Evolutionary conservation across 1,140 invertebrate genomes (phyloP).

Genomic region (Thaumetopoea pityocampa): DNA sequence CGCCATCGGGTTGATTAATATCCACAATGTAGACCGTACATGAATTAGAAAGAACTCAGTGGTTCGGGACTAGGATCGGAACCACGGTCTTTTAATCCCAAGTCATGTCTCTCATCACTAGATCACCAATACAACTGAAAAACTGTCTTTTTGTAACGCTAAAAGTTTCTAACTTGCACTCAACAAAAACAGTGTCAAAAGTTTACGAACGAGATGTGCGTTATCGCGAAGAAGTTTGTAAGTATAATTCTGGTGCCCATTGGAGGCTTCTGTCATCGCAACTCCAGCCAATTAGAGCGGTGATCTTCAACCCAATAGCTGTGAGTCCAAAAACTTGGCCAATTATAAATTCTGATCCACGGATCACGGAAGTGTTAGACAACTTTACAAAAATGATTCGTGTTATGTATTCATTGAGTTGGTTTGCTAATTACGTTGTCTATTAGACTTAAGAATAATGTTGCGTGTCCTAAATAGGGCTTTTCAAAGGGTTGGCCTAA

Average conservation of each 20-base stretch:
- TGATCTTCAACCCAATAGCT: conserved; percentile 16
- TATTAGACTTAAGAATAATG: too few relatives aligned
- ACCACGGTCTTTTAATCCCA: too few relatives aligned
- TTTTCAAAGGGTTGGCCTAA: too few relatives aligned
- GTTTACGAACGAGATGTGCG: conserved; percentile 10
- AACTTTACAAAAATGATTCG: conserved; percentile 3
- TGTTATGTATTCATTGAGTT: too few relatives aligned
- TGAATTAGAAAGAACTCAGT: too few relatives aligned
- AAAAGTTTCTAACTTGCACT: neutral
- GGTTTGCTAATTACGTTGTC: too few relatives aligned
- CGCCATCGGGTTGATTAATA: too few relatives aligned
- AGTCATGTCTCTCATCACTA: too few relatives aligned
- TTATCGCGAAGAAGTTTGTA: conserved; percentile 31
- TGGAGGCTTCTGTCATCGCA: conserved; percentile 21
- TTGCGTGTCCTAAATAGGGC: too few relatives aligned
- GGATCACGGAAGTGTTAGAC: neutral
- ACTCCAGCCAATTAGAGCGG: conserved; percentile 19
- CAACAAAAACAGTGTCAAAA: conserved; percentile 2
- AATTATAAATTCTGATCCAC: conserved; percentile 19
- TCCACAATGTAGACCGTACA: too few relatives aligned
- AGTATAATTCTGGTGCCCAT: conserved; percentile 27
- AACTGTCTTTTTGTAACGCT: neutral
- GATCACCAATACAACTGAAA: neutral
- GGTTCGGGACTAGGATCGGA: too few relatives aligned
- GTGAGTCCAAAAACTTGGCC: conserved; percentile 22